phyloP scores from a whole-genome alignment of 2,888 invertebrate genomes.

The Phyllotreta cruciferae region DNA sequence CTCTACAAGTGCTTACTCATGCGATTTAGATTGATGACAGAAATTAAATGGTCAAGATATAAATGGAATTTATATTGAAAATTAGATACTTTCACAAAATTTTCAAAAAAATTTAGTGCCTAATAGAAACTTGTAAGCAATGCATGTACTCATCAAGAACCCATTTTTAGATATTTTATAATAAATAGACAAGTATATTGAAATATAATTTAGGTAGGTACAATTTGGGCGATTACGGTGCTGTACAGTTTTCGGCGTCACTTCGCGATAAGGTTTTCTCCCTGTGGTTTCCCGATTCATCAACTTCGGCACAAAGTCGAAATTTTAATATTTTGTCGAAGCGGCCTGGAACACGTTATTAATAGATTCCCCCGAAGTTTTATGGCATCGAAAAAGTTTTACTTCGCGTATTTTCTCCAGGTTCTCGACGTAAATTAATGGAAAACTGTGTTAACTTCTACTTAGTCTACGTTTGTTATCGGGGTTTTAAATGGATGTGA shows the following conservation, averaged over 20 bases:
- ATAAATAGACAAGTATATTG: no score
- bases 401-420: slow-evolving; percentile 19
- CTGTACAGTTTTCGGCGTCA: slow-evolving; percentile 7
- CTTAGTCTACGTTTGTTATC: slow-evolving; percentile 15
- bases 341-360: slow-evolving; percentile 22
- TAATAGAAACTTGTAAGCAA: no score
- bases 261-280: slow-evolving; percentile 16
- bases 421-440: slow-evolving; percentile 22
- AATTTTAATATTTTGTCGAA: slow-evolving; percentile 25
- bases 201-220: no score
- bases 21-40: no score
- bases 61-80: no score
- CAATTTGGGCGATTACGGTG: not conserved
- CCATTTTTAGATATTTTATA: no score
- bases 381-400: slow-evolving; percentile 21
- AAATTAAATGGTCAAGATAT: no score
- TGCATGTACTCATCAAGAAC: no score
- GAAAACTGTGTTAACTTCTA: slow-evolving; percentile 16
- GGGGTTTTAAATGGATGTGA: slow-evolving; percentile 13
- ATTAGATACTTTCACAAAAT: no score
- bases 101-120: no score
- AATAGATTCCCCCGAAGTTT: slow-evolving; percentile 25
- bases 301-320: slow-evolving; percentile 25
- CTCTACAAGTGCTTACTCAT: no score
- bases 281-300: slow-evolving; percentile 33